Base-by-base conservation (phyloP, 2,888 invertebrate genomes). In the Ornithoptera alexandrae region DNA sequence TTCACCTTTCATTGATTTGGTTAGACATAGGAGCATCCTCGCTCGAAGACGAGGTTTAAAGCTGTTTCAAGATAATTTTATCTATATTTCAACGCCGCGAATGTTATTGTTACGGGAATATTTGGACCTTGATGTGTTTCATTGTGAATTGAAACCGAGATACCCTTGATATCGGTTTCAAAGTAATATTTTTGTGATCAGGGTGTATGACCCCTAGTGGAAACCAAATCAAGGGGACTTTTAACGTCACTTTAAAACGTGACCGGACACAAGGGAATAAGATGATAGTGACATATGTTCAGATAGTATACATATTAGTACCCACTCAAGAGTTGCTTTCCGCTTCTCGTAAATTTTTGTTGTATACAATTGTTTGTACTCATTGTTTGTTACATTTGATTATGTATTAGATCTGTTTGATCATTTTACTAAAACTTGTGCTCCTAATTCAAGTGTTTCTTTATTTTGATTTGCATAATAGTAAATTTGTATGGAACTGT, bases 211-310 rank as follows among this genome's bases (percentile, higher is more conserved):
- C 93, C 94, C 94, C 92, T 93, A 85, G 94, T 95, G 95, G 95
- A 96, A 96, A 96, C 96, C 96, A 96, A 96, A 96, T 95, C 95
- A 95, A 95, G 94, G 94, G 94, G 89, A 95, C 39, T 39, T 39
- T 7, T 39, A 39, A 95, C 94, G 95, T 94, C 95, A 95, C 95
- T 91, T 87, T 92, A 93, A 93, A 94, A 94, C 95, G 95, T 95
- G 95, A 94, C 94, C 94, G 39, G 39, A 39, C 93, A 91, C 91
- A 86, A 93, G 86, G 85, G 84, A 86, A 83, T 82, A 78, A 78
- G 81, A 82, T 84, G 81, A 83, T 78, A 39, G 39, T 39, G 39
- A 39, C 39, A 39, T 39, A 39, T 39, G 10, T 39, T 39, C 39
- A 8, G 39, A 39, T 39, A 39, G 39, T 39, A 39, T 39, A 39